Conservation (phyloP, 2,797 vertebrate genomes). For the Pipistrellus nathusii region DNA sequence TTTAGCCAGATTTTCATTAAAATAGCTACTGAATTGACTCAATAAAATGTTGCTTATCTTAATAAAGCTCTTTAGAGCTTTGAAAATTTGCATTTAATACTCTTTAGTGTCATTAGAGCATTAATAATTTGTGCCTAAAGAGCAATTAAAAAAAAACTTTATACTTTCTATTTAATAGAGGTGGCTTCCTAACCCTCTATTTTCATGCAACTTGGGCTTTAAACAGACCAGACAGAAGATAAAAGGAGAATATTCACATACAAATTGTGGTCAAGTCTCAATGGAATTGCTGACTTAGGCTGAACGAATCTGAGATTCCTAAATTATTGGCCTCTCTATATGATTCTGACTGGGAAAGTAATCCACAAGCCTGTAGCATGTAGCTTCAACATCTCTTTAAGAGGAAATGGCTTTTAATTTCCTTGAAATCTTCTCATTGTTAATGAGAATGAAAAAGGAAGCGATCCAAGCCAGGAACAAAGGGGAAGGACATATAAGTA, state of each 20-base stretch:
- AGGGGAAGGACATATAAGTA: neutral
- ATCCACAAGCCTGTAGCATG: neutral
- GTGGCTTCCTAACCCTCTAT: constrained; percentile 77
- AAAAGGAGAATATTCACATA: neutral
- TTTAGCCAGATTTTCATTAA: constrained; percentile 83
- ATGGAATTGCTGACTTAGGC: neutral
- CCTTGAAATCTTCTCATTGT: neutral
- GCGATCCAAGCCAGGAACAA: neutral
- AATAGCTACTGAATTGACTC: constrained; percentile 83
- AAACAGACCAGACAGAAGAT: constrained; percentile 6
- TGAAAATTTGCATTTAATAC: constrained; percentile 87
- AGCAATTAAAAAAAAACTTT: constrained; percentile 79
- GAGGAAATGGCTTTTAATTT: neutral
- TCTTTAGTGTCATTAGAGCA: constrained; percentile 85
- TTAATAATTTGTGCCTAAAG: constrained; percentile 88
- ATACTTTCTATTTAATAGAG: constrained; percentile 82
- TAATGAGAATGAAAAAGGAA: neutral
- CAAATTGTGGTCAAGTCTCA: neutral
- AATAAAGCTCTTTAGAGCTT: constrained; percentile 85
- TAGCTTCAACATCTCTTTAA: neutral
- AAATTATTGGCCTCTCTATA: neutral
- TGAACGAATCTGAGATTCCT: neutral
- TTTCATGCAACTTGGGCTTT: constrained; percentile 15
- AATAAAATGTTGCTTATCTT: constrained; percentile 85
- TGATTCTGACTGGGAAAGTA: neutral